A percentile compares a stretch with the other conserved stretches of the same genome.
phyloP scores from a whole-genome alignment of 1,140 invertebrate species.

The Drosophila nebulosa region DNA sequence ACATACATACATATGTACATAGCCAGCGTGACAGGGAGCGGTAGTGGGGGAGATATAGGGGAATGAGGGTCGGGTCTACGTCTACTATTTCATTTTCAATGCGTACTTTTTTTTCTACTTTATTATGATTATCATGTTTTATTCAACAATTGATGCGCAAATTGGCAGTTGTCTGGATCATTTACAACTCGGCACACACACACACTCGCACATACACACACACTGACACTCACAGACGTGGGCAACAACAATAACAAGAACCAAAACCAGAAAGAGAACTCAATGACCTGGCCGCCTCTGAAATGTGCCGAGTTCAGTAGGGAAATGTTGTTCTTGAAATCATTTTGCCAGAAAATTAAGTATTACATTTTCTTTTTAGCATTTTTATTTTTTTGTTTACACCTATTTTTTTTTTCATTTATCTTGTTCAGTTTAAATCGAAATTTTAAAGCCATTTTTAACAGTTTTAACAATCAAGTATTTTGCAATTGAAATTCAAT shows the following conservation, averaged over 20 bases:
- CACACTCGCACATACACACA: constrained; percentile 38
- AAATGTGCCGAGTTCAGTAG: background rate
- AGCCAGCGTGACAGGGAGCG: constrained; percentile 18
- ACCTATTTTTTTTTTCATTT: background rate
- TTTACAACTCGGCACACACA: constrained; percentile 75
- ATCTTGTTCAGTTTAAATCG: background rate
- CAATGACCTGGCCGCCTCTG: background rate
- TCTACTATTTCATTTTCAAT: constrained; percentile 71
- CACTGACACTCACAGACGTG: constrained; percentile 1
- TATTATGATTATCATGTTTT: constrained; percentile 79
- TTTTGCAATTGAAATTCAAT: background rate
- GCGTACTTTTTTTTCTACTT: constrained; percentile 28
- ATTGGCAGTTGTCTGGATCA: constrained; percentile 78
- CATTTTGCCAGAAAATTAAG: background rate
- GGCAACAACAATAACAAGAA: constrained; percentile 23
- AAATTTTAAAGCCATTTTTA: background rate
- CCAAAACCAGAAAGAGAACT: background rate
- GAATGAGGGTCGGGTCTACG: constrained; percentile 36
- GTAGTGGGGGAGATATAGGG: background rate
- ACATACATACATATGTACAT: constrained; percentile 56
- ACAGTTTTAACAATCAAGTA: background rate
- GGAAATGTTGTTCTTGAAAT: constrained; percentile 25
- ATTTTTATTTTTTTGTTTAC: too few relatives aligned
- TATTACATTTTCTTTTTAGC: background rate
- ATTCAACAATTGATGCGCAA: constrained; percentile 79